Conservation (phyloP, 2,797 vertebrate species). For the Chanos chanos region DNA sequence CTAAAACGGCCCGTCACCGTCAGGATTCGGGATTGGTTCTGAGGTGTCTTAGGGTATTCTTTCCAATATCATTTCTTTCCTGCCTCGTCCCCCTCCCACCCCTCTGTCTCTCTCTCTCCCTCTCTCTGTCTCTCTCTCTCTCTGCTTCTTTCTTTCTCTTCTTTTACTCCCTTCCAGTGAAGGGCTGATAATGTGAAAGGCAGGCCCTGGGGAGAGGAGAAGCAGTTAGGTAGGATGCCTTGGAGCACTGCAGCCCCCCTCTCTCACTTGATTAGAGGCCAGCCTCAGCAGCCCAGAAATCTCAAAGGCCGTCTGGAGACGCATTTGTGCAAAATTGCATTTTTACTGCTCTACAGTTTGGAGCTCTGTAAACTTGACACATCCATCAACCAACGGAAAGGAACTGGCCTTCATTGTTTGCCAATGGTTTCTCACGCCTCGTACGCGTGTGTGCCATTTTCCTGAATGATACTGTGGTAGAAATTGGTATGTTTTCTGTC, state of each 20-base stretch:
- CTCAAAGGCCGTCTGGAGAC: constrained; percentile 42
- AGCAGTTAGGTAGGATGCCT: constrained; percentile 29
- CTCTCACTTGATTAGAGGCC: constrained; percentile 39
- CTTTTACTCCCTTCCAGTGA: constrained; percentile 8
- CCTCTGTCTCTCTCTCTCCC: not conserved
- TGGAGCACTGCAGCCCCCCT: constrained; percentile 8
- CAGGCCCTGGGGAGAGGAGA: constrained; percentile 17
- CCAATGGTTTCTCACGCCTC: not conserved
- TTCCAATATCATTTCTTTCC: too few relatives aligned
- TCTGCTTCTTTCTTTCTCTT: not conserved
- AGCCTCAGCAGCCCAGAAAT: constrained; percentile 46
- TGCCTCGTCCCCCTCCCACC: too few relatives aligned
- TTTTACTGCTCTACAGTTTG: constrained; percentile 44
- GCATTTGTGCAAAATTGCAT: constrained; percentile 52
- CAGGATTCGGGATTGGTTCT: too few relatives aligned
- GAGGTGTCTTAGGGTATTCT: too few relatives aligned
- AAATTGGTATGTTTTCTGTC: too few relatives aligned
- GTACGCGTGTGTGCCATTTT: not conserved
- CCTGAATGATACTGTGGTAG: too few relatives aligned
- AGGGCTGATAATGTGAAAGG: constrained; percentile 13
- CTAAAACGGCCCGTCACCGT: too few relatives aligned
- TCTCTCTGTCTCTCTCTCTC: not conserved
- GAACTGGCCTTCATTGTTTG: constrained; percentile 40
- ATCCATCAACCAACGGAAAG: constrained; percentile 26
- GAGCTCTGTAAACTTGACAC: constrained; percentile 6